A percentile compares a stretch with the other conserved stretches of the same genome.
phyloP scores from a whole-genome alignment of 2,797 vertebrate genomes.

The Merluccius polli region DNA sequence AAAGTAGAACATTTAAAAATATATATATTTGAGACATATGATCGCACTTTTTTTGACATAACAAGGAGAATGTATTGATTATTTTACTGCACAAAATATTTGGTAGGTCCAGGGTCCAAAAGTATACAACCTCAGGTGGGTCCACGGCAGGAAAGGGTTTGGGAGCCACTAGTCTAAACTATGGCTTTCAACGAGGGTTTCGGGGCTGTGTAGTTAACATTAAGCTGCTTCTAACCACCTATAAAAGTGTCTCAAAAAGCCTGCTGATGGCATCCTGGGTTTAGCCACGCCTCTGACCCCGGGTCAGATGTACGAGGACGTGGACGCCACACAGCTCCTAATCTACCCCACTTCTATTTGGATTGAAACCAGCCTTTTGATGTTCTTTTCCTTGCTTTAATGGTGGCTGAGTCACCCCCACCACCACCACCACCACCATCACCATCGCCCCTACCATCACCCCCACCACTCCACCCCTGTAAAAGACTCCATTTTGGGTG shows the following conservation, averaged over 20 bases:
- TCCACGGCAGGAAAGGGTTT: neutral
- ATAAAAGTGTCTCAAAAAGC: conserved; percentile 33
- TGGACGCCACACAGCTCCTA: conserved; percentile 23
- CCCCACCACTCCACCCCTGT: conserved; percentile 10
- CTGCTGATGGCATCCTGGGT: conserved; percentile 26
- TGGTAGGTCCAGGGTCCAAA: neutral
- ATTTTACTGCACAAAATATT: neutral
- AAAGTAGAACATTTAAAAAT: neutral
- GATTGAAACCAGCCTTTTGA: conserved; percentile 42
- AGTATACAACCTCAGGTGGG: neutral
- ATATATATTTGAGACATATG: too few species aligned
- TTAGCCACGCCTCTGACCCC: conserved; percentile 34
- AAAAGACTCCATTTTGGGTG: conserved; percentile 39
- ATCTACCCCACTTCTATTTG: conserved; percentile 22
- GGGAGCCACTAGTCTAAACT: conserved; percentile 8
- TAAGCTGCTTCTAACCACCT: conserved; percentile 34
- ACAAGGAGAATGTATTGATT: neutral
- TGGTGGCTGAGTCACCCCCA: conserved; percentile 14
- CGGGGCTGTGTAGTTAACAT: conserved; percentile 21
- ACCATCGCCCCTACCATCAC: neutral
- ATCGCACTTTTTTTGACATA: neutral
- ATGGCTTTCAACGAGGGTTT: conserved; percentile 34
- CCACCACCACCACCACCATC: neutral
- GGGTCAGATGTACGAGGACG: conserved; percentile 38
- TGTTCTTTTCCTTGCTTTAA: conserved; percentile 36